phyloP scores from a whole-genome alignment of 2,888 invertebrate genomes.

The Craniophora ligustri region DNA sequence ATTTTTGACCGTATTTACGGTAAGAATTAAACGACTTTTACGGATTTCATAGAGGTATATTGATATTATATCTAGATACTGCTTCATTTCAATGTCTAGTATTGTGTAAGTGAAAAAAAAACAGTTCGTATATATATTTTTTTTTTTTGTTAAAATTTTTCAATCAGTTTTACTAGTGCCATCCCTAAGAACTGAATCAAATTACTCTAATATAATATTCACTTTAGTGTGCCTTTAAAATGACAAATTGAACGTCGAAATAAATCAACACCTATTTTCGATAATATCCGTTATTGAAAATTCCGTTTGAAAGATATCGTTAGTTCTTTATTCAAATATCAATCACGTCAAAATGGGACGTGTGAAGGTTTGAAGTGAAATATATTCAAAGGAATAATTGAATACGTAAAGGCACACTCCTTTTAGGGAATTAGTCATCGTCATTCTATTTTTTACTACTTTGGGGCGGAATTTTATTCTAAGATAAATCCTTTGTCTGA shows the following conservation, averaged over 20 bases:
- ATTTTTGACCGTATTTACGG: no score
- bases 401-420: slow-evolving; percentile 2
- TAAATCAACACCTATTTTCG: slow-evolving; percentile 54
- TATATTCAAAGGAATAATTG: slow-evolving; percentile 13
- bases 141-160: neutral
- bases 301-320: slow-evolving; percentile 45
- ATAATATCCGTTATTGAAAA: slow-evolving; percentile 39
- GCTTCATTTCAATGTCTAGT: no score
- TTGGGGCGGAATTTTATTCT: no score
- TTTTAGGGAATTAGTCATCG: no score
- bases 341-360: slow-evolving; percentile 38
- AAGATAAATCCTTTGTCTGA: no score
- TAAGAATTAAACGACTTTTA: no score
- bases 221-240: slow-evolving; percentile 47
- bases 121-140: neutral
- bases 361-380: slow-evolving; percentile 12
- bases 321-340: slow-evolving; percentile 14
- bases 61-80: no score
- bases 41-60: no score
- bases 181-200: slow-evolving; percentile 39
- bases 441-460: no score
- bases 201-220: slow-evolving; percentile 48
- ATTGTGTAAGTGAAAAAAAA: no score
- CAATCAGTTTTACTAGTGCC: neutral
- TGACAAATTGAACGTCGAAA: slow-evolving; percentile 47